Percentiles rank a stretch among this genome's conserved stretches.
Evolutionary conservation across 2,797 vertebrate species (phyloP).

Genomic region (Melanogrammus aeglefinus): DNA sequence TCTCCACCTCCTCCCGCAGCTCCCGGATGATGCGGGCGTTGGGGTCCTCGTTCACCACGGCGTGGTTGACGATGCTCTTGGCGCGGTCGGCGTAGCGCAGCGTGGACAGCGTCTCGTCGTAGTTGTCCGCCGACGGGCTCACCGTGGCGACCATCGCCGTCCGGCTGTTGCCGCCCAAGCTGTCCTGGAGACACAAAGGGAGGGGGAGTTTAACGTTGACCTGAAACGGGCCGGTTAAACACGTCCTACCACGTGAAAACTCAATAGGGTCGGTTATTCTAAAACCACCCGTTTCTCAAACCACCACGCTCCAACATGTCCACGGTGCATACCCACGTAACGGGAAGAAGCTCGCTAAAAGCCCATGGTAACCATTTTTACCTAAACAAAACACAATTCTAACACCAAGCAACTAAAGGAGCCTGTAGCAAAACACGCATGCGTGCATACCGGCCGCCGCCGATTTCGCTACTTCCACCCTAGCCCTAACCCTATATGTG

Average conservation of each 20-base stretch:
- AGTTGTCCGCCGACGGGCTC: conserved; percentile 93
- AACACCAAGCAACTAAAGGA: too few species aligned
- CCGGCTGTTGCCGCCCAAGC: conserved; percentile 94
- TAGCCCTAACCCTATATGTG: too few species aligned
- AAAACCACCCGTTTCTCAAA: too few species aligned
- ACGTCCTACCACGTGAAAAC: neutral
- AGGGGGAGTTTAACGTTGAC: neutral
- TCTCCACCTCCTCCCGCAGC: conserved; percentile 87
- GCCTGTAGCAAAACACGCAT: too few species aligned
- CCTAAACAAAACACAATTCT: too few species aligned
- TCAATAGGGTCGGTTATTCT: too few species aligned
- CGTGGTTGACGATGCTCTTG: conserved; percentile 88
- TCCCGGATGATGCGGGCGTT: conserved; percentile 88
- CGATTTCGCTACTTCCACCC: too few species aligned
- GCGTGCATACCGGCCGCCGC: too few species aligned
- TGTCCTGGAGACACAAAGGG: conserved; percentile 75
- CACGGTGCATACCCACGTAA: too few species aligned
- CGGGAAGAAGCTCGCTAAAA: too few species aligned
- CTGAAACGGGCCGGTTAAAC: neutral
- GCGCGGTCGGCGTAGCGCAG: conserved; percentile 85
- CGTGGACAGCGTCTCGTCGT: conserved; percentile 93
- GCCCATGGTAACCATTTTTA: too few species aligned
- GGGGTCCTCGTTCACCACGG: conserved; percentile 88
- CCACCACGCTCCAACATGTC: too few species aligned
- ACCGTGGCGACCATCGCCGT: conserved; percentile 97